Percentiles rank a stretch among this genome's conserved stretches.
Evolutionary conservation across 1,140 invertebrate genomes (phyloP).

Genomic region (Drosophila nikananu): DNA sequence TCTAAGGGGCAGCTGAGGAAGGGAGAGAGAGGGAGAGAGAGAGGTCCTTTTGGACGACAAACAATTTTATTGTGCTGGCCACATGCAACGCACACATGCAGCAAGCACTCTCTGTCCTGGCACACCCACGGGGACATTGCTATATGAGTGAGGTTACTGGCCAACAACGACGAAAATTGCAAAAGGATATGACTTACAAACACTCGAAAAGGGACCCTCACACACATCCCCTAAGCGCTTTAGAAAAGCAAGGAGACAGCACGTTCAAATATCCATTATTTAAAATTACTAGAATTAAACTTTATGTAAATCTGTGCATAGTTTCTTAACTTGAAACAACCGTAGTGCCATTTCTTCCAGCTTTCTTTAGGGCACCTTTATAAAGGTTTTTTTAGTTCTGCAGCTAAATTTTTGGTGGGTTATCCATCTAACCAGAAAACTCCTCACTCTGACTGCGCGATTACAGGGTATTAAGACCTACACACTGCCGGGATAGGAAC

Average conservation of each 20-base stretch:
- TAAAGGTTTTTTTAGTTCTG: neutral
- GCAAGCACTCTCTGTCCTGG: slow-evolving; percentile 14
- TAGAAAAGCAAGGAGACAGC: neutral
- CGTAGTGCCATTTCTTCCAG: neutral
- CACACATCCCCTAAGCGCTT: slow-evolving; percentile 18
- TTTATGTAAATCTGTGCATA: neutral
- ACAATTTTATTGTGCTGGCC: slow-evolving; percentile 77
- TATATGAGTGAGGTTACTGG: slow-evolving; percentile 78
- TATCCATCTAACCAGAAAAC: neutral
- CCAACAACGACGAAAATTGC: slow-evolving; percentile 78
- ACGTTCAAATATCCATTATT: neutral
- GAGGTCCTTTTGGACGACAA: slow-evolving; percentile 72
- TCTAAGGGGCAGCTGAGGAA: slow-evolving; percentile 40
- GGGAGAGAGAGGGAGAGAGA: slow-evolving; percentile 21
- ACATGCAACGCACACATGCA: slow-evolving; percentile 24
- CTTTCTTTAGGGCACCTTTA: neutral
- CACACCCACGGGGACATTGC: slow-evolving; percentile 54
- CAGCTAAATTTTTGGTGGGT: neutral
- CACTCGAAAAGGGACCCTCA: slow-evolving; percentile 19
- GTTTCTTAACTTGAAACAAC: neutral
- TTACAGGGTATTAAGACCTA: slow-evolving; percentile 12
- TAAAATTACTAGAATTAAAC: neutral
- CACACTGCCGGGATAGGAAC: neutral
- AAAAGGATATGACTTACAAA: slow-evolving; percentile 76
- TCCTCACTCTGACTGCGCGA: neutral